A percentile compares a stretch with the other conserved stretches of the same genome.
Conservation (phyloP, 2,113 vertebrate genomes). For the Ammodytes marinus region DNA sequence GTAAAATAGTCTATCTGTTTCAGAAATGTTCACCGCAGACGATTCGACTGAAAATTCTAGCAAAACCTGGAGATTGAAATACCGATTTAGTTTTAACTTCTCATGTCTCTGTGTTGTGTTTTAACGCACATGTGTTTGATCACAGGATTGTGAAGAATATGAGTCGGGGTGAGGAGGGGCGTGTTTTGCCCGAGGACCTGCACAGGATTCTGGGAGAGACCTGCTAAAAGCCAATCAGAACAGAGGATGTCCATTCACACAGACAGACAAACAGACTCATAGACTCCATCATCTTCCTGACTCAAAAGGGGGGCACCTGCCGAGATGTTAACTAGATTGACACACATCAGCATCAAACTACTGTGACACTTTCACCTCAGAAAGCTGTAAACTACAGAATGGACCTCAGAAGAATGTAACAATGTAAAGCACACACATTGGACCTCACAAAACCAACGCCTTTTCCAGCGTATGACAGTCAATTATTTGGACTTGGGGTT, state of each 20-base stretch:
- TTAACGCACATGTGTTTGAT: neutral
- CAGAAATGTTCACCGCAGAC: neutral
- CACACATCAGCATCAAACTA: constrained; percentile 45
- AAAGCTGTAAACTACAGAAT: constrained; percentile 21
- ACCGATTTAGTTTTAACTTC: neutral
- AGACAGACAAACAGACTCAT: neutral
- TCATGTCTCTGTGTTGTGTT: neutral
- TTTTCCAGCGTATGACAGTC: constrained; percentile 23
- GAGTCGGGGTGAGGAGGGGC: constrained; percentile 90
- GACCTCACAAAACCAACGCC: constrained; percentile 34
- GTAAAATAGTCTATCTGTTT: constrained; percentile 70
- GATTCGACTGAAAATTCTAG: neutral
- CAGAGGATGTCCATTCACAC: constrained; percentile 65
- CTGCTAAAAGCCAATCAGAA: constrained; percentile 81
- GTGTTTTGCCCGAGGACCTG: constrained; percentile 87
- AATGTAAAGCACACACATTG: constrained; percentile 18
- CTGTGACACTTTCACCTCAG: constrained; percentile 36
- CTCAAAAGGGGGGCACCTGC: constrained; percentile 16
- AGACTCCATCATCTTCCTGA: constrained; percentile 31
- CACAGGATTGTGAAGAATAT: constrained; percentile 91
- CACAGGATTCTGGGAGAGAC: constrained; percentile 89
- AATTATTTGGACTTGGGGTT: constrained; percentile 4
- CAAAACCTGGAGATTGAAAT: neutral
- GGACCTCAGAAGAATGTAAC: constrained; percentile 42
- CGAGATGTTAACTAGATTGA: constrained; percentile 25